Evolutionary conservation across 2,888 invertebrate species (phyloP), one percentile per base, ranked within the genome.

Genomic region (Cotesia congregata): DNA sequence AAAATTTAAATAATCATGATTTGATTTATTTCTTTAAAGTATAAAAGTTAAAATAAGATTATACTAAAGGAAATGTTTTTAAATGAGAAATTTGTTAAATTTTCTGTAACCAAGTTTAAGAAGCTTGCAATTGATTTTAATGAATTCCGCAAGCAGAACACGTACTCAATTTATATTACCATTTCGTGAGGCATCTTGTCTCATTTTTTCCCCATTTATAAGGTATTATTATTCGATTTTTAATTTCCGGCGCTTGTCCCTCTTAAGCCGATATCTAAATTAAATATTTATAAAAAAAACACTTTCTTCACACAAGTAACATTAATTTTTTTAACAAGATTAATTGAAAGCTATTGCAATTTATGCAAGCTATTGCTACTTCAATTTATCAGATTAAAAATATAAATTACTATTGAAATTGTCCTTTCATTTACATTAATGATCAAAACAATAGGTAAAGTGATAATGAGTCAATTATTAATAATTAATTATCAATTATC

Each of bases 141-240:
- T 87, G 85, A 86, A 84, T 81, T 88, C 86, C 83, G 86, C 83
- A 87, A 78, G 81, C 88, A 75, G 83, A 82, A 86, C 88, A 88
- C 87, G 88, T 87, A 87, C 83, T 50, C 50, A 7, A 50, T 50
- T 50, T 50, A 50, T 50, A 50, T 50, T 50, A 50, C 50, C 50
- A 50, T 50, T 50, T 50, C 50, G 50, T 50, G 12, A 50, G 50
- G 9, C 50, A 12, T 50, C 50, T 50, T 50, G 50, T 50, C 50
- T 85, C 86, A 86, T 87, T 88, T 88, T 50, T 50, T 50, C 0
- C 12, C 50, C 86, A 82, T 84, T 83, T 82, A 79, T 62, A 17
- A 17, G 15, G 7, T 62, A 17, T 62, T 62, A 62, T 62, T 62
- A 7, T 62, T 15, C 62, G 17, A 62, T 62, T 62, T 62, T 62